Evolutionary conservation across 2,888 invertebrate genomes (phyloP).

Genomic region (Cartodere bifasciata): DNA sequence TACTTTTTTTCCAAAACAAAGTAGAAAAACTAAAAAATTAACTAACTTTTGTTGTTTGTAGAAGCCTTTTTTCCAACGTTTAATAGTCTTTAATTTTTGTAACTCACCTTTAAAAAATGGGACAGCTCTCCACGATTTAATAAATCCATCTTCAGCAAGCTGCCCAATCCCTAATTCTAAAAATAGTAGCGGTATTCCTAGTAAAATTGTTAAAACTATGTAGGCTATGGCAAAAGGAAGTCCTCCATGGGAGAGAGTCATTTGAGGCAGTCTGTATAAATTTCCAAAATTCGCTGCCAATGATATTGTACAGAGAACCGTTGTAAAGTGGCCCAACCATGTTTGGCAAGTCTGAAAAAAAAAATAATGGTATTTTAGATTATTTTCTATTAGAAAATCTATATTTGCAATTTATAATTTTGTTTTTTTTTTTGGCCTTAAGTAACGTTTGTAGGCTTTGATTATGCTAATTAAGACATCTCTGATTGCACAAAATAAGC

Average conservation of each 20-base stretch:
- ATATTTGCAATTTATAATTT: too few species aligned
- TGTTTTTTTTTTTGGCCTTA: background rate
- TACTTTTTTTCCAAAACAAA: too few species aligned
- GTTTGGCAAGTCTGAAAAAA: slow-evolving; percentile 31
- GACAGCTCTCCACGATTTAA: slow-evolving; percentile 51
- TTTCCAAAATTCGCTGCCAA: slow-evolving; percentile 44
- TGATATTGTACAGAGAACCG: slow-evolving; percentile 41
- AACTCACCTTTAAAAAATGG: slow-evolving; percentile 49
- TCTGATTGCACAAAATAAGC: background rate
- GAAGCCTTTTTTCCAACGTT: too few species aligned
- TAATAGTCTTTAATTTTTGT: slow-evolving; percentile 5
- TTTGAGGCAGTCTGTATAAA: slow-evolving; percentile 46
- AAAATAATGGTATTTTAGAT: too few species aligned
- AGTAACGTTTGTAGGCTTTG: background rate
- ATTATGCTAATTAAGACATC: background rate
- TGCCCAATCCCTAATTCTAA: slow-evolving; percentile 51
- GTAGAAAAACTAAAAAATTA: too few species aligned
- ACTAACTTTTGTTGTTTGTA: too few species aligned
- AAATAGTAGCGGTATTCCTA: slow-evolving; percentile 46
- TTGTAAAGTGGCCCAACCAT: slow-evolving; percentile 33
- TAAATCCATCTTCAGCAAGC: slow-evolving; percentile 50
- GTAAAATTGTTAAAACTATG: slow-evolving; percentile 35
- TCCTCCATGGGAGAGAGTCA: slow-evolving; percentile 45
- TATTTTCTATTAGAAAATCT: too few species aligned
- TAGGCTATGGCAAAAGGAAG: slow-evolving; percentile 42